phyloP scores from a whole-genome alignment of 2,888 invertebrate genomes.

The Aricia artaxerxes region DNA sequence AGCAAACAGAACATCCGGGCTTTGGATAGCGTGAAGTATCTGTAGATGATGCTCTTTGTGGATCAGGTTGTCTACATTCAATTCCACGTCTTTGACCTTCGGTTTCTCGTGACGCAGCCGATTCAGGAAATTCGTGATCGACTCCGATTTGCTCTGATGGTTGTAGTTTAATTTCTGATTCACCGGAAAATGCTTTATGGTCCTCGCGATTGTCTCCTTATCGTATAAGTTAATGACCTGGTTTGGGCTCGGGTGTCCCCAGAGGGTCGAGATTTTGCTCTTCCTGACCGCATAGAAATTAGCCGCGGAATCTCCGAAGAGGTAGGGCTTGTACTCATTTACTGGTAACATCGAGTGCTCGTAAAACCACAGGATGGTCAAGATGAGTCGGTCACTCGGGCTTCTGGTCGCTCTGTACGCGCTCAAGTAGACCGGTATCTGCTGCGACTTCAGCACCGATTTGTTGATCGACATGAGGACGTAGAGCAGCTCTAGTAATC shows the following conservation, averaged over 20 bases:
- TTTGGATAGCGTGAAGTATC: conserved; percentile 45
- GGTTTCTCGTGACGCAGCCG: conserved; percentile 51
- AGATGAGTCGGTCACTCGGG: conserved; percentile 84
- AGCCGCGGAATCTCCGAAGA: conserved; percentile 91
- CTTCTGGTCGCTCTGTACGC: conserved; percentile 88
- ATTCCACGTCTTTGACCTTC: conserved; percentile 54
- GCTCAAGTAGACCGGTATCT: conserved; percentile 88
- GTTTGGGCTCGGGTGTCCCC: conserved; percentile 86
- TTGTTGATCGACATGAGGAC: conserved; percentile 83
- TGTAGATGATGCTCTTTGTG: conserved; percentile 51
- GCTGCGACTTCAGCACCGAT: conserved; percentile 82
- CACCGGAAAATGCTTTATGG: conserved; percentile 86
- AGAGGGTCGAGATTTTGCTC: conserved; percentile 76
- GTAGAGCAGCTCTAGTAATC: conserved; percentile 83
- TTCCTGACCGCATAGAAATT: conserved; percentile 86
- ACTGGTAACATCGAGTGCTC: conserved; percentile 84
- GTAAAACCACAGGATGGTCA: conserved; percentile 84
- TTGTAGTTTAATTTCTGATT: conserved; percentile 78
- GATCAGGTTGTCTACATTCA: conserved; percentile 48
- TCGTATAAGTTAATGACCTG: conserved; percentile 88
- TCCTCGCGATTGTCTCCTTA: conserved; percentile 82
- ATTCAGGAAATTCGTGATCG: conserved; percentile 42
- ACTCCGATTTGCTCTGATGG: conserved; percentile 48
- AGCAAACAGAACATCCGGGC: conserved; percentile 49
- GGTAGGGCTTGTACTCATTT: conserved; percentile 86